These are phyloP conservation scores for Chrysolina oricalcia DNA, from an alignment of 2,888 invertebrate genomes.

Conservation along the genomic window DNA sequence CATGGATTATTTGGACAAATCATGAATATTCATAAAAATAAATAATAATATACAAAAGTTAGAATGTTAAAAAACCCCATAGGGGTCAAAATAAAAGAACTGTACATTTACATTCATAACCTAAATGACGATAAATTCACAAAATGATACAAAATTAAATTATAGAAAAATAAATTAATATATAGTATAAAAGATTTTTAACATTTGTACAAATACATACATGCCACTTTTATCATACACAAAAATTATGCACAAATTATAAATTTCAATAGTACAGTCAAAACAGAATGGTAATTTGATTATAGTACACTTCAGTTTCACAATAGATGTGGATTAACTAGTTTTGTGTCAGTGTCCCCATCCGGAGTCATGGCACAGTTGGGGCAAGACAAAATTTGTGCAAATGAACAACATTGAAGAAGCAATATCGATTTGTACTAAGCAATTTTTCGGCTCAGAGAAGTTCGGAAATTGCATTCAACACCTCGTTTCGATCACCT, in stretches of 20 bases:
- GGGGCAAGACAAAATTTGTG: constrained; percentile 6
- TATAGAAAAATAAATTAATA: constrained; percentile 57
- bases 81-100: constrained; percentile 66
- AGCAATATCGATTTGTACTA: constrained; percentile 9
- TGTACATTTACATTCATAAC: constrained; percentile 66
- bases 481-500: background rate
- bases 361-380: background rate
- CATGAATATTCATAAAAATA: constrained; percentile 66
- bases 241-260: constrained; percentile 43
- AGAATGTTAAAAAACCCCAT: constrained; percentile 65
- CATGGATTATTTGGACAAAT: constrained; percentile 66
- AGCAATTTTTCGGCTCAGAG: background rate
- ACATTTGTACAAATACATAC: constrained; percentile 57
- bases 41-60: constrained; percentile 69
- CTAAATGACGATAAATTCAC: constrained; percentile 62
- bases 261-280: constrained; percentile 45
- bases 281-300: constrained; percentile 39
- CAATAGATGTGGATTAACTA: background rate
- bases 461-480: background rate
- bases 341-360: background rate
- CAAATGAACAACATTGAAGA: constrained; percentile 21
- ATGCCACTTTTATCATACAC: constrained; percentile 49
- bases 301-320: constrained; percentile 1
- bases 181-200: constrained; percentile 56
- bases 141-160: constrained; percentile 62